Conservation (phyloP, 2,888 invertebrate species). For the Caenorhabditis macrosperma region DNA sequence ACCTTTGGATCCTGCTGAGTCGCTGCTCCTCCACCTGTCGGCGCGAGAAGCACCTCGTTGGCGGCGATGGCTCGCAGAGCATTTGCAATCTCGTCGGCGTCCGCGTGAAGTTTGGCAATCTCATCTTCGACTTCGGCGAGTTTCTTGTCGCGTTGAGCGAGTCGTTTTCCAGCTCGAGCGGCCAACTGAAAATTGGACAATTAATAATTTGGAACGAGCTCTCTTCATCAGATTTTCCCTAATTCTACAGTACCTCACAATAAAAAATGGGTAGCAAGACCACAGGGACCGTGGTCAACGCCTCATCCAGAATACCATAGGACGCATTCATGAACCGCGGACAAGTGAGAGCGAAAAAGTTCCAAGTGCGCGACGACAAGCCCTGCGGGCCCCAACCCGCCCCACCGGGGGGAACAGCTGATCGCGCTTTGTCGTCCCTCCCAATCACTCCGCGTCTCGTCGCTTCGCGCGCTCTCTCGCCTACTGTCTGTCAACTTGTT, state of each 20-base stretch:
- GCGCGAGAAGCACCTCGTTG: conserved; percentile 10
- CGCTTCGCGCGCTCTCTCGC: neutral
- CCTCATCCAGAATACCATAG: conserved; percentile 24
- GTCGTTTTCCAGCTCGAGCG: conserved; percentile 59
- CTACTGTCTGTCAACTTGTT: conserved; percentile 11
- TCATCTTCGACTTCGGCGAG: conserved; percentile 63
- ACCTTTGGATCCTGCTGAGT: conserved; percentile 56
- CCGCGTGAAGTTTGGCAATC: conserved; percentile 52
- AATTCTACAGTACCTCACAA: conserved; percentile 55
- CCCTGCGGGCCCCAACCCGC: neutral
- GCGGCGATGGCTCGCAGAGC: conserved; percentile 12
- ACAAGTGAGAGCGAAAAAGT: neutral
- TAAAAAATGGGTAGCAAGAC: conserved; percentile 60
- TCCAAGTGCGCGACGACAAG: neutral
- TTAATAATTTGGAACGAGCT: neutral
- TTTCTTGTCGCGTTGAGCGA: conserved; percentile 66
- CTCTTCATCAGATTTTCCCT: neutral
- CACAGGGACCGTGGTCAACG: conserved; percentile 48
- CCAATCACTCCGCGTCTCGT: neutral
- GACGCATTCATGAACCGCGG: conserved; percentile 7
- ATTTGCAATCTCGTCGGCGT: conserved; percentile 54
- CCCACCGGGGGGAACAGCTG: conserved; percentile 42
- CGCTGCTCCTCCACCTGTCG: neutral
- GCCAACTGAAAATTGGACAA: conserved; percentile 56
- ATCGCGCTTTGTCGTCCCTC: neutral